Evolutionary conservation across 2,113 vertebrate genomes (phyloP).

Genomic region (Gnathonemus echidnorhynchus): DNA sequence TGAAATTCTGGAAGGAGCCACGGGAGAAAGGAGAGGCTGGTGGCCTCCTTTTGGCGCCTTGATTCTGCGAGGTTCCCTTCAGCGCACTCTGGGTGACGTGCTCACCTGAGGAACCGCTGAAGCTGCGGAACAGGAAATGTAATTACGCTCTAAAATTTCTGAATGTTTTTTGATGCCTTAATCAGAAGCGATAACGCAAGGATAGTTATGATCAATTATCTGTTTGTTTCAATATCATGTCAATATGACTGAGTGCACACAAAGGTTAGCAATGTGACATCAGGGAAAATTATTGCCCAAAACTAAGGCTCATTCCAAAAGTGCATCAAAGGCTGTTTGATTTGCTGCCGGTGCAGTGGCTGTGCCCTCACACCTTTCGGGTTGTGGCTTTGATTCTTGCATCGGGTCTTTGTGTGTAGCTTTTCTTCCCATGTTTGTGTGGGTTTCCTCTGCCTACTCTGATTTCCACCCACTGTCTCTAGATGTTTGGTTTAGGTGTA

Average conservation of each 20-base stretch:
- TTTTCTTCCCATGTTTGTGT: not conserved
- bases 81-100: not conserved
- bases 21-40: not conserved
- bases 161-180: conserved; percentile 1
- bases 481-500: not conserved
- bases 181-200: not conserved
- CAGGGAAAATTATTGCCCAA: not conserved
- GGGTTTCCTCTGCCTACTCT: not conserved
- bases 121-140: conserved; percentile 23
- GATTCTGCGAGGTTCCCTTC: not conserved
- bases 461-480: not conserved
- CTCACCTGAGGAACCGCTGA: conserved; percentile 4
- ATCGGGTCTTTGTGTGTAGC: not conserved
- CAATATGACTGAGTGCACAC: not conserved
- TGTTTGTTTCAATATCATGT: not conserved
- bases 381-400: not conserved
- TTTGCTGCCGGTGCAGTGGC: not conserved
- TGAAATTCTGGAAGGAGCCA: not conserved
- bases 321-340: not conserved
- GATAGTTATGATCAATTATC: not conserved
- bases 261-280: not conserved
- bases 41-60: not conserved
- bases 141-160: conserved; percentile 13
- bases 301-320: not conserved
- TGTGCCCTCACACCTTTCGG: not conserved